Evolutionary conservation across 2,113 vertebrate species (phyloP), one percentile per base, ranked within the genome.

Genomic region (Sinosuthora webbiana): DNA sequence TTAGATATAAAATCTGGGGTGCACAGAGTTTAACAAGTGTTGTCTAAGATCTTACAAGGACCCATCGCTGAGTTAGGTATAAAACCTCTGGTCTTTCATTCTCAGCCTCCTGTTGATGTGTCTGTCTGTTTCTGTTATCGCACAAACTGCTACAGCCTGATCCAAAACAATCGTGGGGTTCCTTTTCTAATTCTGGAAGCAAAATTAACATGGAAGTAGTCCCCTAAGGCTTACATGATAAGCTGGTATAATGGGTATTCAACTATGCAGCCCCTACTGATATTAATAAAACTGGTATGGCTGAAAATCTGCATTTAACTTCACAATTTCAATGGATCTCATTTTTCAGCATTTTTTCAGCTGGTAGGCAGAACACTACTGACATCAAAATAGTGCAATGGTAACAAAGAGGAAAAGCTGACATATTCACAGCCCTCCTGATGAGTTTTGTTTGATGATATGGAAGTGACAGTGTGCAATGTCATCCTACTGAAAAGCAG

Each of bases 311-410:
- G 52, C 49, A 13, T 86, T 83, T 90, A n/a, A 67, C 27, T 59
- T 59, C 45, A 74, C 28, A 5, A 9, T 80, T 75, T 64, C 53
- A n/a, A 11, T 67, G 19, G 7, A 68, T 56, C n/a, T 81, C 23
- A 64, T 64, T 93, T 90, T 64, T 87, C 74, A 91, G 74, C 64
- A 20, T 87, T 91, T 91, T 27, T 52, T 82, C 82, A 79, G 24
- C 53, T 33, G 20, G 13, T 45, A 84, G 35, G 31, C 47, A 71
- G 31, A 6, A 50, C 24, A 24, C n/a, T 75, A 28, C 52, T 39
- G 60, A 56, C 69, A 87, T 27, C 31, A 70, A 50, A 68, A 82
- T n/a, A 57, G 18, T 27, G 44, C 69, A 76, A 47, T 13, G 31
- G 44, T 23, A 93, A 80, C 30, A 86, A 80, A 91, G 42, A 67